Percentiles rank a stretch among this genome's conserved stretches.
Conservation (phyloP, 1,140 invertebrate genomes). For the Ceratina japonica region DNA sequence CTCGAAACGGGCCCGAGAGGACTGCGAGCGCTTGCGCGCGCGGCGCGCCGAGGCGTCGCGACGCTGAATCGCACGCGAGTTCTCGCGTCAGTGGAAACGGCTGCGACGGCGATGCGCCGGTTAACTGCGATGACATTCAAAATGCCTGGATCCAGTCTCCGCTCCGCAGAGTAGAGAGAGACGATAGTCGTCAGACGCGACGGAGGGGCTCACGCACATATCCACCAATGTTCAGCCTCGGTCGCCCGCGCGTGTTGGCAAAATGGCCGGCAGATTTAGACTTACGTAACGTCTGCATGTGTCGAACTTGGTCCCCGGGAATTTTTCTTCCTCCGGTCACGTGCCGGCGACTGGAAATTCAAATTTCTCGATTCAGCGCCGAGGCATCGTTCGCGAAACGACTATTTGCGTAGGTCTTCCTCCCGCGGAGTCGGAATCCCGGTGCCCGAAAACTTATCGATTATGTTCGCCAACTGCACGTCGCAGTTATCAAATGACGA, state of each 20-base stretch:
- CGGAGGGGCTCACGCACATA: constrained; percentile 52
- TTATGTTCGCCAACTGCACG: too few species aligned
- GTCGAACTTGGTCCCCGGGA: constrained; percentile 63
- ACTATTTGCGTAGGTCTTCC: too few species aligned
- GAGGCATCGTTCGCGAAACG: too few species aligned
- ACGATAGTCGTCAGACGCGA: constrained; percentile 44
- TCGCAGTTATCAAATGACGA: too few species aligned
- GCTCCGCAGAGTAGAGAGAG: constrained; percentile 30
- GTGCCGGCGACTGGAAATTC: neutral
- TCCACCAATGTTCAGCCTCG: neutral
- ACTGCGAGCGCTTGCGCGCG: neutral
- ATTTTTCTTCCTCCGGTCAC: constrained; percentile 39
- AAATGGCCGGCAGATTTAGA: constrained; percentile 78
- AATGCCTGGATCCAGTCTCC: constrained; percentile 57
- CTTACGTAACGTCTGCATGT: constrained; percentile 71
- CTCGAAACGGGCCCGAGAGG: neutral
- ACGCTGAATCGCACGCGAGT: neutral
- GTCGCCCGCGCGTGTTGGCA: constrained; percentile 61
- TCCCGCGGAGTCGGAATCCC: too few species aligned
- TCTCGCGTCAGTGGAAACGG: neutral
- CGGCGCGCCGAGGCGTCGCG: neutral
- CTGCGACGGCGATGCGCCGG: constrained; percentile 31
- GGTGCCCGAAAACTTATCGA: too few species aligned
- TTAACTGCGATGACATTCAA: constrained; percentile 69
- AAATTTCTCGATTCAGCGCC: too few species aligned